phyloP scores from a whole-genome alignment of 2,888 invertebrate species.

The Apodemia duryi region DNA sequence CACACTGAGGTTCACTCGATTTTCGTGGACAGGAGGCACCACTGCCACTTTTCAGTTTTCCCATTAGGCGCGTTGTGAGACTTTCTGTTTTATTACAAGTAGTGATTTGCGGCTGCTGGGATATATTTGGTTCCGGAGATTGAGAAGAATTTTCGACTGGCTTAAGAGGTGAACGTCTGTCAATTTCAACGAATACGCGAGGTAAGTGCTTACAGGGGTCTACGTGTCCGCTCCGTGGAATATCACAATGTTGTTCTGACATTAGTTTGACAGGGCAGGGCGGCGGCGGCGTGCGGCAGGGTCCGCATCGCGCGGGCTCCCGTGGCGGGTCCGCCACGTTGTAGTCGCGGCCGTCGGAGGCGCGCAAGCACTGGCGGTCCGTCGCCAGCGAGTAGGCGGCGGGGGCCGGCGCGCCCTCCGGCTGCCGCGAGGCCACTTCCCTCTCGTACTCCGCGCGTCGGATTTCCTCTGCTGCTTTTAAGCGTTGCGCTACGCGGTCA shows the following conservation, averaged over 20 bases:
- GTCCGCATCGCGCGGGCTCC: conserved; percentile 19
- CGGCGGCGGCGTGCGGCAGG: conserved; percentile 36
- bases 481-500: conserved; percentile 27
- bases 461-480: conserved; percentile 29
- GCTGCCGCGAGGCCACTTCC: conserved; percentile 24
- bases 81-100: conserved; percentile 3
- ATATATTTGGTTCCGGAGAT: neutral
- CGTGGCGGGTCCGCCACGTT: conserved; percentile 24
- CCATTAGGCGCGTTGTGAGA: conserved; percentile 32
- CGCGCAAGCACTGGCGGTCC: conserved; percentile 39
- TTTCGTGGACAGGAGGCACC: conserved; percentile 21
- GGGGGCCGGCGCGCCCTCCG: conserved; percentile 19
- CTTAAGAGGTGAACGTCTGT: conserved; percentile 34
- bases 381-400: conserved; percentile 24
- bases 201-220: conserved; percentile 52
- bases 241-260: conserved; percentile 40
- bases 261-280: conserved; percentile 36
- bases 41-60: conserved; percentile 29
- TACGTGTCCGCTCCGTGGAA: conserved; percentile 26
- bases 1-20: conserved; percentile 15
- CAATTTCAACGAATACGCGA: conserved; percentile 42
- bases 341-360: conserved; percentile 42
- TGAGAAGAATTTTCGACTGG: neutral
- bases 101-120: conserved; percentile 18
- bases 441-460: conserved; percentile 25